Conservation (phyloP, 2,113 vertebrate genomes). For the Dicerorhinus sumatrensis region DNA sequence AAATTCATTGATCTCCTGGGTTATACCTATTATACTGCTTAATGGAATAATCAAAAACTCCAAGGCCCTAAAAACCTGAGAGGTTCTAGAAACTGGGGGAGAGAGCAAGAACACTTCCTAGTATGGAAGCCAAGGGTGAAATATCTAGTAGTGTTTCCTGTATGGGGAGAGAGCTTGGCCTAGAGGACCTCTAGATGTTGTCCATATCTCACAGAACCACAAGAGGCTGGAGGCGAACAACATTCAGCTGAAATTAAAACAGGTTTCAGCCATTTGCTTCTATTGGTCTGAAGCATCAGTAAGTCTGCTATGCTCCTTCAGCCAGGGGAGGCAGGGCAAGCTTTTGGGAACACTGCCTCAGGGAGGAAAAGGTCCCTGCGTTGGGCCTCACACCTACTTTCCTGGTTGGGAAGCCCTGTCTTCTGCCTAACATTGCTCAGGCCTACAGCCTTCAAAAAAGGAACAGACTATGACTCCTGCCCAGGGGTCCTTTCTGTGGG, state of each 20-base stretch:
- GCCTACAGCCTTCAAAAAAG: slow-evolving; percentile 7
- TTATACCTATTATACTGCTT: background rate
- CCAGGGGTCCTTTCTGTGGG: background rate
- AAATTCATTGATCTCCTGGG: background rate
- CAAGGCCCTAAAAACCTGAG: background rate
- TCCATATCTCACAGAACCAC: background rate
- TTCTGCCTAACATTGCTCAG: background rate
- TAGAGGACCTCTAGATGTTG: background rate
- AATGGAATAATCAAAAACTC: background rate
- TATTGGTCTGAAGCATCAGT: background rate
- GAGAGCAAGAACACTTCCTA: background rate
- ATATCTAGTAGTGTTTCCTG: background rate
- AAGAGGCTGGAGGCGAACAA: background rate
- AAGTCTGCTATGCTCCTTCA: background rate
- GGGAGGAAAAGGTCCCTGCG: background rate
- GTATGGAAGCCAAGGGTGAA: background rate
- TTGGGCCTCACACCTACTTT: background rate
- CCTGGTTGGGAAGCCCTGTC: background rate
- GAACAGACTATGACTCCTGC: background rate
- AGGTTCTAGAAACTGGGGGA: slow-evolving; percentile 11
- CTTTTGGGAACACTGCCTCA: background rate
- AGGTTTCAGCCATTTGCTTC: background rate
- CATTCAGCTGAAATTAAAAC: background rate
- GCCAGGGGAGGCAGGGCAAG: background rate
- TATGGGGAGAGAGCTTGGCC: background rate